Evolutionary conservation across 2,888 invertebrate genomes (phyloP).

Genomic region (Nemapogon koenigi): DNA sequence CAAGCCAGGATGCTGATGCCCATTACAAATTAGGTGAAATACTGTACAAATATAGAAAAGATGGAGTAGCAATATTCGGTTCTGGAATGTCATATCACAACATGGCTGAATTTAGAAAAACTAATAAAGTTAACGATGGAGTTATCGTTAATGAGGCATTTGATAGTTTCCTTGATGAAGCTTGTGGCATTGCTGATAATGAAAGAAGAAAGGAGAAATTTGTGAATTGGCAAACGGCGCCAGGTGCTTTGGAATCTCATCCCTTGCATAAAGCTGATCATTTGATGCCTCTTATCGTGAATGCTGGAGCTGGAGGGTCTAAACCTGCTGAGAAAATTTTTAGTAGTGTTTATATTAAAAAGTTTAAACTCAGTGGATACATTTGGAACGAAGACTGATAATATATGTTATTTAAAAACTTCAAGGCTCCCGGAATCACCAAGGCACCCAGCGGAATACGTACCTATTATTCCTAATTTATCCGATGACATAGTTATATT

Average conservation of each 20-base stretch:
- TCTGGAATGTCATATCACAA: constrained; percentile 32
- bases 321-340: constrained; percentile 24
- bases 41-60: constrained; percentile 25
- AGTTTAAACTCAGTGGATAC: constrained; percentile 27
- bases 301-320: constrained; percentile 26
- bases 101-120: constrained; percentile 20
- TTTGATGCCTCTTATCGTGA: constrained; percentile 32
- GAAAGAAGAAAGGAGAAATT: constrained; percentile 15
- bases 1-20: constrained; percentile 25
- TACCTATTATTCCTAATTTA: no score
- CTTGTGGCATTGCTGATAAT: constrained; percentile 18
- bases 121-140: constrained; percentile 12
- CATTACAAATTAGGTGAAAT: constrained; percentile 29
- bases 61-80: constrained; percentile 28
- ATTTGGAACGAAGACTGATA: constrained; percentile 22
- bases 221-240: constrained; percentile 22
- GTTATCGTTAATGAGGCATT: constrained; percentile 21
- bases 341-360: constrained; percentile 20
- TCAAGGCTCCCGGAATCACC: neutral
- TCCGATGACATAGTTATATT: no score
- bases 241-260: constrained; percentile 23
- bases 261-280: constrained; percentile 28
- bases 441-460: no score
- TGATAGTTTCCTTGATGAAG: constrained; percentile 21
- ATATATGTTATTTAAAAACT: neutral